Evolutionary conservation across 2,888 invertebrate genomes (phyloP), one percentile per base, ranked within the genome.

Genomic region (Pherbina coryleti): DNA sequence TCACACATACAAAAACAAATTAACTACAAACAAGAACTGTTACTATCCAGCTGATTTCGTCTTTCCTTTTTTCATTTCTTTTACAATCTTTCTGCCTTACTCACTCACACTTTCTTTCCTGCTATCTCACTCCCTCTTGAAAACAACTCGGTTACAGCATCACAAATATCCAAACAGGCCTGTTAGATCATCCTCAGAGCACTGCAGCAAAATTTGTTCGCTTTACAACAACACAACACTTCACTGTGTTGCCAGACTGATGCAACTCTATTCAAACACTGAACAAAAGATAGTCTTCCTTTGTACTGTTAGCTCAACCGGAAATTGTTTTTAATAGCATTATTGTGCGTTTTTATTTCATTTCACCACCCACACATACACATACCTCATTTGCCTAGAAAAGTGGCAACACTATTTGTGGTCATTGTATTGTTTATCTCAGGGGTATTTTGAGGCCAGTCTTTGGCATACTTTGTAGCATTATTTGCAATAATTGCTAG

Each of bases 241-340:
- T 34, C n/a, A 31, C 62, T 51, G 76, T 78, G 79, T 72, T 67
- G 70, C 75, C 81, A 67, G 49, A 69, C 69, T 28, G 28, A 22
- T 51, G 17, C 28, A 69, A 25, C 51, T 69, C 28, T 17, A 49
- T 49, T 51, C 51, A 69, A 69, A 49, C 28, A 28, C 60, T 28
- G 3, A 25, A 51, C 69, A 69, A 69, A 28, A 25, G 28, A 28
- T 17, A 51, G 69, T 69, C n/a, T 66, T 25, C 28, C 34, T 69
- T 69, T 69, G 69, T 51, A 4, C 5, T 5, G 51, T 25, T 28
- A 25, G 19, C 22, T 19, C 22, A 44, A 67, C n/a, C 34, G 64
- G 34, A 64, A 31, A 64, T 34, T 17, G 31, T 28, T 34, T 64
- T 34, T 34, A 25, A 25, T 60, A 60, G 60, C 25, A 60, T 25